Evolutionary conservation across 2,797 vertebrate genomes (phyloP).

Genomic region (Todus mexicanus): DNA sequence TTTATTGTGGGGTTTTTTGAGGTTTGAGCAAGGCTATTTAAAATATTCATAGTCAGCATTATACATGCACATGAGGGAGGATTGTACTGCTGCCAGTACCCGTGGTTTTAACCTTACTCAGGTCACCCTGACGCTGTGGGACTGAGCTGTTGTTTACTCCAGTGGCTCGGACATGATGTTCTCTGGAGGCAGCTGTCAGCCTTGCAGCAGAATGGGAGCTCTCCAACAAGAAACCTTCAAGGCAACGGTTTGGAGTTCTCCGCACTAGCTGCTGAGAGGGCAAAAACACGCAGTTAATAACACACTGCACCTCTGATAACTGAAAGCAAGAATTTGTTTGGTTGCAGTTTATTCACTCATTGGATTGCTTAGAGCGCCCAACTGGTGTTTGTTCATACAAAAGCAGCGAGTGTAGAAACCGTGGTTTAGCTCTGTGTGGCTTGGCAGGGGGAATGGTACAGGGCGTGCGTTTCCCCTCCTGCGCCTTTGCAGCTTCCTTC

Average conservation of each 20-base stretch:
- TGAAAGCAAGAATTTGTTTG: not conserved
- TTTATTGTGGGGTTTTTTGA: too few species aligned
- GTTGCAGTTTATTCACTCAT: not conserved
- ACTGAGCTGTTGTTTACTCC: not conserved
- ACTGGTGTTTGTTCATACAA: not conserved
- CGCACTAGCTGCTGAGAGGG: not conserved
- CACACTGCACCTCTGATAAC: not conserved
- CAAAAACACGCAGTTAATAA: not conserved
- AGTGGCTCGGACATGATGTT: not conserved
- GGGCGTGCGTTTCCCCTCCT: constrained; percentile 19
- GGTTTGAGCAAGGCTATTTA: constrained; percentile 8
- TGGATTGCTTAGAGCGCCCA: not conserved
- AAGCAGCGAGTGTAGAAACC: not conserved
- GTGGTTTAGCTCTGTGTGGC: not conserved
- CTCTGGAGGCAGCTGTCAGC: not conserved
- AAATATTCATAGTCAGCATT: not conserved
- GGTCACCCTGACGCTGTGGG: not conserved
- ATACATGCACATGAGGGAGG: not conserved
- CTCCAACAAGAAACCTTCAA: not conserved
- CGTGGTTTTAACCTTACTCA: not conserved
- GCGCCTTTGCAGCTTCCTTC: not conserved
- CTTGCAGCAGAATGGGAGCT: not conserved
- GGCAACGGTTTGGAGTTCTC: not conserved
- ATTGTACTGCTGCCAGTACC: not conserved
- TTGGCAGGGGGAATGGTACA: not conserved